Evolutionary conservation across 1,140 invertebrate species (phyloP).

Genomic region (Ylistrum balloti): DNA sequence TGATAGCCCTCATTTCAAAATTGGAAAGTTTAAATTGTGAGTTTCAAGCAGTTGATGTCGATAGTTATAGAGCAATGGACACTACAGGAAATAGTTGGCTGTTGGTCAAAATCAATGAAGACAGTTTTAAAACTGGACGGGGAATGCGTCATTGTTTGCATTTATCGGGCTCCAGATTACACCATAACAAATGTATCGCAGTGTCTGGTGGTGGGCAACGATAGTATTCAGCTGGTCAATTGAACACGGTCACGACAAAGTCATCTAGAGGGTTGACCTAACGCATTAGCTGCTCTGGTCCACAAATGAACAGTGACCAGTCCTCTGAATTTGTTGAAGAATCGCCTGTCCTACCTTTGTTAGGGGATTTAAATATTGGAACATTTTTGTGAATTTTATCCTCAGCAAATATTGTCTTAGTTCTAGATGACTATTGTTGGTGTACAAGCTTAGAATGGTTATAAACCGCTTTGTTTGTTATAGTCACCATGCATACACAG

Average conservation of each 20-base stretch:
- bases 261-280: conserved; percentile 4
- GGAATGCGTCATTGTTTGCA: conserved; percentile 33
- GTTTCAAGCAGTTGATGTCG: neutral
- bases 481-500: neutral
- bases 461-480: neutral
- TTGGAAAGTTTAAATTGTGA: conserved; percentile 6
- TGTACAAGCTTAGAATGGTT: neutral
- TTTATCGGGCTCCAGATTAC: conserved; percentile 24
- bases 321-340: neutral
- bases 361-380: conserved; percentile 27
- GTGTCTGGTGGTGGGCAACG: conserved; percentile 21
- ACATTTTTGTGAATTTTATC: conserved; percentile 40
- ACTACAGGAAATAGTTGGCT: conserved; percentile 24
- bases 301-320: conserved; percentile 1
- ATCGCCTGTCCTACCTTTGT: neutral
- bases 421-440: conserved; percentile 6
- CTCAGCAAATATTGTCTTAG: conserved; percentile 6
- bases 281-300: conserved; percentile 18
- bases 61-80: neutral
- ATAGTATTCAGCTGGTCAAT: conserved; percentile 34
- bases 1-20: neutral
- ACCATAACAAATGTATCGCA: conserved; percentile 34
- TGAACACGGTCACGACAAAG: neutral
- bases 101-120: conserved; percentile 38
- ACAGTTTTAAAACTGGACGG: conserved; percentile 27